Percentiles rank a stretch among this genome's conserved stretches.
phyloP scores from a whole-genome alignment of 1,140 invertebrate species.

The Drosophila tristis region DNA sequence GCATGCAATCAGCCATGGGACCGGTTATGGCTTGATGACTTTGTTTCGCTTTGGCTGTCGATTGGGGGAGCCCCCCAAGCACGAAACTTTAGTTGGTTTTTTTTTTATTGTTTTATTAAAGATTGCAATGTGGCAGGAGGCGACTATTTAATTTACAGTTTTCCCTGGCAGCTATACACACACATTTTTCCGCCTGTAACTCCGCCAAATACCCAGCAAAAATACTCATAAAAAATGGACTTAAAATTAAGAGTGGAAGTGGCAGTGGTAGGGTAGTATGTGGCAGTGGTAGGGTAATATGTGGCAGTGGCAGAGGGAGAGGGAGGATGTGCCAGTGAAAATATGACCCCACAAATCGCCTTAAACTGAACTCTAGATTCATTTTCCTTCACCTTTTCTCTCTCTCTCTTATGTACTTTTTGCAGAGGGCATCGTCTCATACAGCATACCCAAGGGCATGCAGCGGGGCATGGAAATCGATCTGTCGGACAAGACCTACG shows the following conservation, averaged over 20 bases:
- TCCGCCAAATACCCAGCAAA: too few relatives aligned
- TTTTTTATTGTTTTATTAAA: constrained; percentile 62
- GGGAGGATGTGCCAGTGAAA: background rate
- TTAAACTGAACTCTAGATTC: constrained; percentile 16
- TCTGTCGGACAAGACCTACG: constrained; percentile 96
- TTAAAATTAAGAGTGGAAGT: constrained; percentile 36
- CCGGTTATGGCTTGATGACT: constrained; percentile 59
- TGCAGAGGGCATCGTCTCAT: constrained; percentile 92
- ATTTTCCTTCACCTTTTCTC: constrained; percentile 24
- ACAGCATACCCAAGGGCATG: constrained; percentile 93
- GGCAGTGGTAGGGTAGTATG: background rate
- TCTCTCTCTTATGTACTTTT: constrained; percentile 29
- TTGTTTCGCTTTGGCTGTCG: constrained; percentile 44
- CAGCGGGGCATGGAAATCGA: constrained; percentile 93
- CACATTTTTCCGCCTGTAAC: constrained; percentile 10
- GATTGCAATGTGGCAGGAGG: constrained; percentile 24
- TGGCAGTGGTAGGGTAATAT: too few relatives aligned
- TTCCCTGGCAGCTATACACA: constrained; percentile 22
- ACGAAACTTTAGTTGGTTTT: constrained; percentile 41
- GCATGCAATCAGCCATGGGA: constrained; percentile 44
- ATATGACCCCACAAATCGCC: constrained; percentile 36
- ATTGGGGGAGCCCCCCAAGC: constrained; percentile 1
- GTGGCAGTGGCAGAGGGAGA: too few relatives aligned
- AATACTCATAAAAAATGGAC: constrained; percentile 24
- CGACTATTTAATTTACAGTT: constrained; percentile 44